Base-by-base conservation (phyloP, 1,140 invertebrate genomes). In the Nasonia longicornis region DNA sequence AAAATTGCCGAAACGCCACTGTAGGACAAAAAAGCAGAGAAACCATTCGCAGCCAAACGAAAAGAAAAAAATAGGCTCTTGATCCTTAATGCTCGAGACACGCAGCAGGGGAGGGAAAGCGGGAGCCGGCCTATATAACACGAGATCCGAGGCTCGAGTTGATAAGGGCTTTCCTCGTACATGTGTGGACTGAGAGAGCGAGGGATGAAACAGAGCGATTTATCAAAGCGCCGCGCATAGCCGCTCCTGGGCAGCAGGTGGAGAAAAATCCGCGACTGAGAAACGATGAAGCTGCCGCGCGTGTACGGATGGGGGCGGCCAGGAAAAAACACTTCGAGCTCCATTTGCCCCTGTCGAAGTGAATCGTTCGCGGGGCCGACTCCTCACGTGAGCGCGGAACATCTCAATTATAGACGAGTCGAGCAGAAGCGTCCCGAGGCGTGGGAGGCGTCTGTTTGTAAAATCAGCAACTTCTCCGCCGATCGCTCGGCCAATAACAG, bases 181-280 rank as follows among this genome's bases (percentile, higher is more conserved):
- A 74, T 31, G 22, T 7, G 83, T 80, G 86, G 84, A 83, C 84
- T 84, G 78, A n/a, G 20, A 58, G 79, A 38, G 45, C 73, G 64
- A 78, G 83, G 83, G 87, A 87, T 87, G 85, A 82, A 87, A 85
- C 83, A 83, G 76, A 85, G 82, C 86, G 87, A 89, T 89, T 88
- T 88, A 89, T 89, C 88, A 89, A 84, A 77, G 80, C 83, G 70
- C 81, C 82, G 81, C 83, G 84, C 81, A 82, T 52, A 52, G 83
- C 71, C 85, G 84, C 82, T 79, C 81, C 64, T 26, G 84, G 82
- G 85, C 86, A 87, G 86, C 86, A 88, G 86, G 86, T 86, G 85
- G 85, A 85, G 85, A 86, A 69, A 82, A 86, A 86, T 86, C 78
- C 83, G 83, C 83, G 85, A 84, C 77, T 69, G 81, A 85, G 81